Conservation (phyloP, 2,888 invertebrate genomes). For the Sphecodes monilicornis region DNA sequence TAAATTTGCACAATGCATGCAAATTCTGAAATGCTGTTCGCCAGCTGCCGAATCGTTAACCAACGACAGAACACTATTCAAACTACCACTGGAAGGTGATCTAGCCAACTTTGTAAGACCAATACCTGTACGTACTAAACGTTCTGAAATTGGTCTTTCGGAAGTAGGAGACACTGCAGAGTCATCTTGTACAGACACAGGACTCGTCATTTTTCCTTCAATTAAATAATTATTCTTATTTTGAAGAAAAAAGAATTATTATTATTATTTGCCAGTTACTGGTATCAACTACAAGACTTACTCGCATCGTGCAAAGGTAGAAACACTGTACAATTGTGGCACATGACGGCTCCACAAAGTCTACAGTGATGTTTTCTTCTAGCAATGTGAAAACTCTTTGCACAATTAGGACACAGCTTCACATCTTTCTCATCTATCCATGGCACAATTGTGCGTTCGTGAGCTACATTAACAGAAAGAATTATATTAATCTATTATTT, state of each 20-base stretch:
- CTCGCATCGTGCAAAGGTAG: conserved; percentile 92
- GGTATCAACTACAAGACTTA: conserved; percentile 83
- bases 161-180: conserved; percentile 77
- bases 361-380: conserved; percentile 98
- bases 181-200: conserved; percentile 83
- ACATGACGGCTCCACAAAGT: conserved; percentile 96
- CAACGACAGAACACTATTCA: conserved; percentile 82
- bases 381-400: conserved; percentile 93
- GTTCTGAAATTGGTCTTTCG: conserved; percentile 76
- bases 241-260: too few species aligned
- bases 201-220: conserved; percentile 87
- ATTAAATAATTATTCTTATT: conserved; percentile 27
- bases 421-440: conserved; percentile 98
- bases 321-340: conserved; percentile 95
- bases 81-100: conserved; percentile 85
- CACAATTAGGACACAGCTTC: conserved; percentile 95
- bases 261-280: background rate
- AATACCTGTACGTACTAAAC: conserved; percentile 78
- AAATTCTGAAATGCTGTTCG: conserved; percentile 89
- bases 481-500: background rate
- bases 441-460: conserved; percentile 90
- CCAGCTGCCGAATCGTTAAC: conserved; percentile 78
- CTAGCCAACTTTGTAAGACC: conserved; percentile 81
- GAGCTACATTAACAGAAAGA: conserved; percentile 70
- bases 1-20: conserved; percentile 92